Conservation (phyloP, 2,113 vertebrate genomes). For the Prionailurus bengalensis region DNA sequence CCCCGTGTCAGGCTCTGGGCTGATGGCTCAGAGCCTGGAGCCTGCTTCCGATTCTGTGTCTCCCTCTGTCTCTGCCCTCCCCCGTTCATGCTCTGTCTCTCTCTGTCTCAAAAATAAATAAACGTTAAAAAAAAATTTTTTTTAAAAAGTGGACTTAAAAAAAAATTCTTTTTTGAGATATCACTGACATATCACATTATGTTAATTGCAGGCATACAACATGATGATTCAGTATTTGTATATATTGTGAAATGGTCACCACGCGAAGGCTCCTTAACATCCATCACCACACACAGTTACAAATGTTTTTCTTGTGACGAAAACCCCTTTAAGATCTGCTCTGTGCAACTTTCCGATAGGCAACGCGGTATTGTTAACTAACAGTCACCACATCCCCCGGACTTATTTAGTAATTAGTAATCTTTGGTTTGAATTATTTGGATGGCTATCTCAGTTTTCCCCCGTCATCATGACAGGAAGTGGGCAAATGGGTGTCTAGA, state of each 20-base stretch:
- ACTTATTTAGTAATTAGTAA: no score
- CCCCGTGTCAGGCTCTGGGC: no score
- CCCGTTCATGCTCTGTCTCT: no score
- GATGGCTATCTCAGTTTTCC: background rate
- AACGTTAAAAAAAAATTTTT: no score
- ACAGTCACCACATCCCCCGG: background rate
- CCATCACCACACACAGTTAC: background rate
- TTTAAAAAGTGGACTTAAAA: no score
- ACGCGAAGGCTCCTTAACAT: background rate
- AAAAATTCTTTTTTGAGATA: background rate
- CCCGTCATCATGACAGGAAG: background rate
- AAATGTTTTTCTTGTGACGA: background rate
- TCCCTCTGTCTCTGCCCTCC: no score
- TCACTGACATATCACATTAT: background rate
- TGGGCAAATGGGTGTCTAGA: rapidly evolving
- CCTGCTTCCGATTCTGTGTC: no score
- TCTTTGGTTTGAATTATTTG: background rate
- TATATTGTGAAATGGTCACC: background rate
- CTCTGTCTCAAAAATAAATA: no score
- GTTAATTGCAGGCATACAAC: background rate
- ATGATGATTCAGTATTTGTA: background rate
- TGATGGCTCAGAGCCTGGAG: no score
- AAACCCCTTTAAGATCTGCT: background rate
- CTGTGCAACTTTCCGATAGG: background rate
- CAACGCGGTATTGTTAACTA: background rate